These are phyloP conservation scores for Chionodraco myersi DNA, from an alignment of 2,113 vertebrate genomes.

Conservation along the genomic window DNA sequence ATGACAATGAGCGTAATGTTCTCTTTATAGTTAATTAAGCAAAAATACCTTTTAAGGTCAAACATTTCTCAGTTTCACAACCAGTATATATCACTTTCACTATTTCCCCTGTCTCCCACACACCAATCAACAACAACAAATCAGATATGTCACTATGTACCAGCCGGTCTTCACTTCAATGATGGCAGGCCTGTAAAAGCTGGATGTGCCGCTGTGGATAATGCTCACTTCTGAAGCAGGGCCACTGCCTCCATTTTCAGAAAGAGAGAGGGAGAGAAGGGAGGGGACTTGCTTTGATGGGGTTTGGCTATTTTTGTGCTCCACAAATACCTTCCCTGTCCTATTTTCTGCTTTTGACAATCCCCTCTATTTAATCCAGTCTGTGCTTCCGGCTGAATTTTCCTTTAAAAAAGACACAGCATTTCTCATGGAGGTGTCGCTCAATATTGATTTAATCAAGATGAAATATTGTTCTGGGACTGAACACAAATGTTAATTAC, in stretches of 20 bases:
- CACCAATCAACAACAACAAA: conserved; percentile 14
- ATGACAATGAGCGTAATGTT: not conserved
- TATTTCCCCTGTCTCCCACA: conserved; percentile 43
- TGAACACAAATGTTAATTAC: conserved; percentile 74
- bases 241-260: conserved; percentile 22
- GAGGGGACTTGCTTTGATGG: conserved; percentile 42
- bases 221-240: conserved; percentile 46
- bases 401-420: not conserved
- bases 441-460: conserved; percentile 67
- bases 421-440: conserved; percentile 49
- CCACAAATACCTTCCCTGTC: conserved; percentile 53
- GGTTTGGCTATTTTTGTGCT: conserved; percentile 57
- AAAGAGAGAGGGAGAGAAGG: not conserved
- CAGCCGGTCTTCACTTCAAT: conserved; percentile 15
- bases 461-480: conserved; percentile 57
- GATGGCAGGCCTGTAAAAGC: conserved; percentile 37
- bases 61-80: conserved; percentile 24
- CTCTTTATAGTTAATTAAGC: conserved; percentile 37
- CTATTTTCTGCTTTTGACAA: conserved; percentile 50
- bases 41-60: not conserved
- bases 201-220: conserved; percentile 36
- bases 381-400: conserved; percentile 11
- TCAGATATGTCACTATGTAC: conserved; percentile 17
- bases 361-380: conserved; percentile 50
- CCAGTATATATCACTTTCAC: conserved; percentile 33